Evolutionary conservation across 2,797 vertebrate species (phyloP).

Genomic region (Mycteria americana): DNA sequence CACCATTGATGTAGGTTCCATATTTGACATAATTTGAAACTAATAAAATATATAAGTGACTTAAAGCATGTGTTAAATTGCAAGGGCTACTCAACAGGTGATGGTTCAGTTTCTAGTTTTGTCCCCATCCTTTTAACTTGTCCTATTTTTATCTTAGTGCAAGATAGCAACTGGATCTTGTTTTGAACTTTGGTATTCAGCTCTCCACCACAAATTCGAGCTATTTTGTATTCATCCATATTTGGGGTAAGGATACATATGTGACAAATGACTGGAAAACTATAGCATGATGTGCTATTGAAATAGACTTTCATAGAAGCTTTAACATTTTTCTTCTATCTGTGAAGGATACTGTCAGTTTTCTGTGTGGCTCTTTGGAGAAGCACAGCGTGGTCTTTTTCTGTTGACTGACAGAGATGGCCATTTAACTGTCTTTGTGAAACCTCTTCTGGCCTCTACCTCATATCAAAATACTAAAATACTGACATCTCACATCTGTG

Average conservation of each 20-base stretch:
- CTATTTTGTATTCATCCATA: neutral
- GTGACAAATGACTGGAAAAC: neutral
- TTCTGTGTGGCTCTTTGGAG: neutral
- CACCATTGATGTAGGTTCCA: neutral
- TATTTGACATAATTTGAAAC: neutral
- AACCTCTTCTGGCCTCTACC: neutral
- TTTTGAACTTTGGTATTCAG: constrained; percentile 29
- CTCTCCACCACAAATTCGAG: neutral
- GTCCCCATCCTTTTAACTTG: constrained; percentile 9
- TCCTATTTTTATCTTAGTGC: constrained; percentile 8
- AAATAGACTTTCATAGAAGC: neutral
- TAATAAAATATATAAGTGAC: neutral
- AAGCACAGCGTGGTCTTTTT: neutral
- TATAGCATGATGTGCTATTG: neutral
- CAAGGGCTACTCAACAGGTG: neutral
- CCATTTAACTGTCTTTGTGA: neutral
- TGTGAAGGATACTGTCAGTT: neutral
- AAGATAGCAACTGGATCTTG: constrained; percentile 16
- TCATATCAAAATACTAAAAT: neutral
- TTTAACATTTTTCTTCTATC: neutral
- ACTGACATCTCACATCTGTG: neutral
- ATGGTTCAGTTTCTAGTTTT: constrained; percentile 28
- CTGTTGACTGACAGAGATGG: neutral
- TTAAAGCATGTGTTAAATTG: neutral
- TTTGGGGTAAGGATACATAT: neutral